Evolutionary conservation across 2,797 vertebrate species (phyloP), one percentile per base, ranked within the genome.

Genomic region (Hypotaenidia philippensis): DNA sequence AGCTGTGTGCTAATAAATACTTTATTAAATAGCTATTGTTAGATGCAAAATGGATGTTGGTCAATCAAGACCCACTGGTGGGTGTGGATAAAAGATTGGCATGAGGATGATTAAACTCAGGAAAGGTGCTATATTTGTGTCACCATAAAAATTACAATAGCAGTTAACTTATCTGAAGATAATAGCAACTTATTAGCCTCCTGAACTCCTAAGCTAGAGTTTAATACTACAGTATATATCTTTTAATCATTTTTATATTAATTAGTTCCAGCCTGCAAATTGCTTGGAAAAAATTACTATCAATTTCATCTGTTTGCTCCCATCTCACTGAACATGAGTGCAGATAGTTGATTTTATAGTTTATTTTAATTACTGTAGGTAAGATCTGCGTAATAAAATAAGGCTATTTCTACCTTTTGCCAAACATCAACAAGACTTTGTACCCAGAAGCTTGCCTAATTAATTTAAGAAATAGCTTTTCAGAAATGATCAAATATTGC

Each of bases 381-480:
- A 86, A 75, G 38, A 50, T 17, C 11, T 31, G 25, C 86, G 22
- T 61, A 86, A 82, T 69, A 86, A 91, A 88, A 75, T 69, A 63
- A 86, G 10, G 22, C 29, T 88, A 59, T 57, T 59, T 6, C 36
- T 53, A 40, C 11, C 36, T 80, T 88, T 81, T 83, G 61, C 38
- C 61, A 81, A 90, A 75, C 16, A 80, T 60, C 64, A 59, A 21
- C 47, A 86, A 36, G 70, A 55, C 11, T 70, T 69, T 61, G 11
- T 69, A 85, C 32, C 31, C 83, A 23, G 60, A 83, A 71, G 7
- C 56, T 4, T 20, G 27, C 36, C 26, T 44, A 19, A 72, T 81
- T 90, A 86, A 94, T 96, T 96, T 89, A 93, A 94, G 90, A 95
- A 94, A 90, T 13, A 87, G 71, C 41, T 90, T 94, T 94, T 87